Base-by-base conservation (phyloP, 92 coral and sea anemone species). In the Blastomussa wellsi region DNA sequence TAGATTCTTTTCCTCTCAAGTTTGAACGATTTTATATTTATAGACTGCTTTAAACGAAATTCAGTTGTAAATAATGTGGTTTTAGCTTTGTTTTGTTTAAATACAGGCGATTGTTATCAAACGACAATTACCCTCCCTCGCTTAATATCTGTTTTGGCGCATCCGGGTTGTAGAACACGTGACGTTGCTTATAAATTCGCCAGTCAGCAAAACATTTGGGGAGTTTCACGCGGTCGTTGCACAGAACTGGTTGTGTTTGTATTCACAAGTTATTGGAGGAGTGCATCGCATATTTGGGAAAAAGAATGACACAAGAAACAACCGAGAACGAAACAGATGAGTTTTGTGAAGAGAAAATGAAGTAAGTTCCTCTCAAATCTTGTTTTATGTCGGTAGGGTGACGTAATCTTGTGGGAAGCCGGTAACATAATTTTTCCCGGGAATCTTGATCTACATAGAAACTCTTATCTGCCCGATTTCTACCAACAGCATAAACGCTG, bases 271-370 rank as follows among this genome's bases (percentile, higher is more conserved):
- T 22, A 11, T 41, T 38, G 47, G 12, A 51, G 32, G 32, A 14
- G 35, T 68, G 69, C 49, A 48, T 16, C 66, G 51, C 51, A 37
- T 72, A 35, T 28, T 74, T 41, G 22, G 41, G 33, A 39, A 59
- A 44, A 31, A 75, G 80, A 77, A 85, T 85, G 88, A 85, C 79
- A 31, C 88, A 77, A 52, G 82, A 85, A 66, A 77, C 78, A 22
- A 44, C 32, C 9, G 88, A 85, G 37, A 85, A 35, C 77, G 88
- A 77, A 68, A 78, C 82, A 49, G 88, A 84, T 37, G 82, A 76
- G 14, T 84, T 76, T 64, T 42, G 44, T 22, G 75, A 51, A 7
- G 88, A 78, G 42, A 71, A 85, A 14, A 85, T 66, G 76, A 72
- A 82, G 88, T 85, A 77, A 66, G 88, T 77, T 16, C n/a, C 15